Base-by-base conservation (phyloP, 2,113 vertebrate genomes). In the Ctenodactylus gundi region DNA sequence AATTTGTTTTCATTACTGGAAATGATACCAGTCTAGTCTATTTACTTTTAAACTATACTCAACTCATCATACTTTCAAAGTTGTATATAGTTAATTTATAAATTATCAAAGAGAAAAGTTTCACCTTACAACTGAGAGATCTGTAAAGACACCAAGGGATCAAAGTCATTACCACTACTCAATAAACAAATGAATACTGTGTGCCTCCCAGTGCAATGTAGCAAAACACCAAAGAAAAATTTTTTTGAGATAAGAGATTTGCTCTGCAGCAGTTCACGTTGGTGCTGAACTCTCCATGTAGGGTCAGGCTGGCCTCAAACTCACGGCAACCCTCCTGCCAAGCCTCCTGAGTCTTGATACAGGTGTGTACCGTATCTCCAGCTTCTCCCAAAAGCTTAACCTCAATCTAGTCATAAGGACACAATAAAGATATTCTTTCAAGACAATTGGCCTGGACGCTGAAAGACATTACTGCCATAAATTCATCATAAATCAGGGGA, bases 351-450 rank as follows among this genome's bases (percentile, higher is more conserved):
- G n/a, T n/a, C n/a, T n/a, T n/a, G n/a, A n/a, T n/a, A n/a, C n/a
- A n/a, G n/a, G n/a, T n/a, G n/a, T n/a, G n/a, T n/a, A n/a, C n/a
- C n/a, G n/a, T n/a, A n/a, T n/a, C n/a, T n/a, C n/a, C n/a, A n/a
- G n/a, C n/a, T n/a, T 44, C 51, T 25, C 55, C 18, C 7, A 65
- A 72, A 82, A 39, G 4, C 34, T 82, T 65, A 78, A 78, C 53
- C 18, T 93, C 36, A 97, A 95, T 89, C 49, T 83, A 91, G 89
- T 89, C 60, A 93, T 46, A n/a, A 85, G 46, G 29, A 81, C 70
- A 85, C 29, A 75, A 95, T 85, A 65, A 75, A 78, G n/a, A 80
- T 10, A 51, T 21, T 78, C 10, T 55, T n/a, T 7, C 4, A 83
- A 72, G 46, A 88, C 36, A 85, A 88, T 25, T 36, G 55, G 62